Evolutionary conservation across 1,140 invertebrate species (phyloP).

Genomic region (Bombyx mandarina): DNA sequence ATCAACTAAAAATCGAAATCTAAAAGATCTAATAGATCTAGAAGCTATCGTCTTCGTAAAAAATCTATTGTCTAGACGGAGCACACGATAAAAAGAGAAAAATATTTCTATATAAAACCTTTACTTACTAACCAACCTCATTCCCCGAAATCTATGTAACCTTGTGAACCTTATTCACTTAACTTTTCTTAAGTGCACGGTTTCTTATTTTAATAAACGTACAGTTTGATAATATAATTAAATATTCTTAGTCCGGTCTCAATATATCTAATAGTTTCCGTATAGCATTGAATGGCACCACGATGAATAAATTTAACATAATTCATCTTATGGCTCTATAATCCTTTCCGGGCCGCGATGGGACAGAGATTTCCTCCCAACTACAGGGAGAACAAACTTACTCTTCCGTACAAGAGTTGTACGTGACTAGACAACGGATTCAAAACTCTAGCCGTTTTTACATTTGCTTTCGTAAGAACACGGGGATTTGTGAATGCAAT

Average conservation of each 20-base stretch:
- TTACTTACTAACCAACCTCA: no score
- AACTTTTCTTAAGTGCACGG: no score
- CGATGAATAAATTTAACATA: slow-evolving; percentile 18
- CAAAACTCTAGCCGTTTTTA: slow-evolving; percentile 15
- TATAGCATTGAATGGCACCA: not conserved
- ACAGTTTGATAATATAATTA: no score
- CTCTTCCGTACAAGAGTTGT: slow-evolving; percentile 10
- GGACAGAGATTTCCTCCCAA: slow-evolving; percentile 9
- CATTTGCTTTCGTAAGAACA: slow-evolving; percentile 13
- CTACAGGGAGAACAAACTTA: slow-evolving; percentile 17
- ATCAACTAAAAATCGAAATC: no score
- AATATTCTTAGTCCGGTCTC: not conserved
- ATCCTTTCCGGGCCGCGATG: slow-evolving; percentile 14
- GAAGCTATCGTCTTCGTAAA: no score
- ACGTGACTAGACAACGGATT: slow-evolving; percentile 19
- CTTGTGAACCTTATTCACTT: no score
- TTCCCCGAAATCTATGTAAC: no score
- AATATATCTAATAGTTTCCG: slow-evolving; percentile 4
- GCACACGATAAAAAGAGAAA: no score
- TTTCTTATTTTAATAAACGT: no score
- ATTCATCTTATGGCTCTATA: slow-evolving; percentile 15
- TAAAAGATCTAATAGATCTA: no score
- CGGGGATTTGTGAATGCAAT: slow-evolving; percentile 12
- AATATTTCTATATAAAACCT: no score
- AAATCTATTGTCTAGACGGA: no score